phyloP scores from a whole-genome alignment of 2,797 vertebrate genomes.

The Pelochelys cantorii region DNA sequence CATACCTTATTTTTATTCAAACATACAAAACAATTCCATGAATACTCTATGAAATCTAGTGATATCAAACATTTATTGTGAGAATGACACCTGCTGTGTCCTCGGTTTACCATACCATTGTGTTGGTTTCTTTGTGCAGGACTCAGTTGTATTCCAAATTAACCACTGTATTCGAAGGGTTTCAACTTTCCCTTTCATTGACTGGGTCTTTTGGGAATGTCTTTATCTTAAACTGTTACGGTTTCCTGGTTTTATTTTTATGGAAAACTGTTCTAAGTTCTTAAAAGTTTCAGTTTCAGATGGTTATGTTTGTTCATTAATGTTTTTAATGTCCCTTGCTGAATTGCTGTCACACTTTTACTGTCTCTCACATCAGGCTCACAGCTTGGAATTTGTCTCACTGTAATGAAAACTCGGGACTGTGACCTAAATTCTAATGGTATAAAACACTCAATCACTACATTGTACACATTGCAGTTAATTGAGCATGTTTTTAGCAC shows the following conservation, averaged over 20 bases:
- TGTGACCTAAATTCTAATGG: conserved; percentile 44
- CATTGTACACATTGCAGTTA: neutral
- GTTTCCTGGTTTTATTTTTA: conserved; percentile 64
- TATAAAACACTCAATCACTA: neutral
- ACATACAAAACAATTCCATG: neutral
- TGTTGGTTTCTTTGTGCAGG: neutral
- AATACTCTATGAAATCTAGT: neutral
- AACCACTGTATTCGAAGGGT: neutral
- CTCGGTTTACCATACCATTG: neutral
- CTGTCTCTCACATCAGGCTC: conserved; percentile 18
- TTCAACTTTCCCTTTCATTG: neutral
- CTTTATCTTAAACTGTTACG: conserved; percentile 6
- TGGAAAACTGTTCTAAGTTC: conserved; percentile 24
- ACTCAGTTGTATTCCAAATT: neutral
- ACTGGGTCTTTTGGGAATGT: neutral
- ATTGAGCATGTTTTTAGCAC: neutral
- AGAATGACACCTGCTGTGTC: neutral
- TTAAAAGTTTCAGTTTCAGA: conserved; percentile 39
- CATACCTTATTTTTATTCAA: neutral
- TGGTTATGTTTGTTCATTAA: conserved; percentile 63
- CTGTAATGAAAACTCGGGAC: conserved; percentile 38
- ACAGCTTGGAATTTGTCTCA: conserved; percentile 53
- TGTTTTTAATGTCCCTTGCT: conserved; percentile 53
- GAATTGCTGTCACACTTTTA: conserved; percentile 52
- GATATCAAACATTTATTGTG: neutral